phyloP scores from a whole-genome alignment of 23 tunicate genomes.

The Ciona savignyi region DNA sequence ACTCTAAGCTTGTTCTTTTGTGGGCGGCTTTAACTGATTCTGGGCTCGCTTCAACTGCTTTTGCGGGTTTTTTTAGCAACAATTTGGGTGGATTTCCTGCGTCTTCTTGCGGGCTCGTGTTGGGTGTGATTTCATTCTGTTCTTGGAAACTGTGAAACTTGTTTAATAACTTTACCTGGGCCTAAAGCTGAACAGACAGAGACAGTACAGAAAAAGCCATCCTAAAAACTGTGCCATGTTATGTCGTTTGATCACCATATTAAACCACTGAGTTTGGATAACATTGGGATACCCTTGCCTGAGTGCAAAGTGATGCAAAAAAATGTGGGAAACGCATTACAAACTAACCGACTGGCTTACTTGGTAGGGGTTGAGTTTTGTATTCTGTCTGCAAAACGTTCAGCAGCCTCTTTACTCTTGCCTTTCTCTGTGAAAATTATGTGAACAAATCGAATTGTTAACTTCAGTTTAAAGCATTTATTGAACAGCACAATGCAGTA shows the following conservation, averaged over 20 bases:
- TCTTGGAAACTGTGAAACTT: constrained; percentile 19
- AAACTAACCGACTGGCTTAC: background rate
- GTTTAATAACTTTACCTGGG: no score
- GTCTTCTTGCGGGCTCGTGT: constrained; percentile 33
- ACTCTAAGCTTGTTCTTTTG: constrained; percentile 34
- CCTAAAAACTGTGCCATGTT: no score
- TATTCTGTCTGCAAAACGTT: background rate
- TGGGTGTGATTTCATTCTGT: constrained; percentile 37
- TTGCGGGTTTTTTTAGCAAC: constrained; percentile 7
- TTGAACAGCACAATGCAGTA: no score
- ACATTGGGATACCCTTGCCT: background rate
- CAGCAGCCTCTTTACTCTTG: background rate
- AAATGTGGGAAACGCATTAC: background rate
- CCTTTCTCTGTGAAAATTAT: no score
- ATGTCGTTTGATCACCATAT: background rate
- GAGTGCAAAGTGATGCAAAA: background rate
- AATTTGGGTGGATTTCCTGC: constrained; percentile 3
- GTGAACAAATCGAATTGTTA: no score
- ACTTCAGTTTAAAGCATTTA: no score
- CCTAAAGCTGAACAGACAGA: no score
- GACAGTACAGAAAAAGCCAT: no score
- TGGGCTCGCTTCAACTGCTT: constrained; percentile 5
- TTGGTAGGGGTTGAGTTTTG: constrained; percentile 6
- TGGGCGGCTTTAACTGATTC: background rate
- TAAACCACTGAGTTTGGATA: background rate